Evolutionary conservation across 2,888 invertebrate genomes (phyloP), one percentile per base, ranked within the genome.

Genomic region (Corbicula japonica): DNA sequence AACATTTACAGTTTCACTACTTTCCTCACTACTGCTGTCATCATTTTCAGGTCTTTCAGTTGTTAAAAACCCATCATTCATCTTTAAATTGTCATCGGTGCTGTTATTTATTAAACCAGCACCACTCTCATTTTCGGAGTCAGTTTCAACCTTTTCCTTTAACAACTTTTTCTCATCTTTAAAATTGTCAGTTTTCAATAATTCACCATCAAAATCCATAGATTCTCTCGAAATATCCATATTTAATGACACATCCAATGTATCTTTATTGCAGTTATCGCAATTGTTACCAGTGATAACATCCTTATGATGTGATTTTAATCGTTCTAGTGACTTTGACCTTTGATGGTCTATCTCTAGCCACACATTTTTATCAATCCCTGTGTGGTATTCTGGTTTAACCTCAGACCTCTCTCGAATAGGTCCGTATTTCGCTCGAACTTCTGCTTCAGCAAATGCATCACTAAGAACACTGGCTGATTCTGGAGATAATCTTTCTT

Each of bases 351-450:
- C 86, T 79, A 88, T 83, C 34, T 76, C 84, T 74, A 70, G 77
- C 87, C 88, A 88, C 21, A 87, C 85, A 23, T 79, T 78, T 74
- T 82, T 81, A 79, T 84, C 85, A 76, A 88, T 86, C 60, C 87
- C 88, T 52, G 85, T 83, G 66, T 85, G 77, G 68, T 87, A 83
- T 44, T 76, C 77, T 1, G 77, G 72, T 44, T 21, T 80, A 18
- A 71, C 77, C 70, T 80, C 76, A 52, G 69, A 69, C 77, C 70
- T 72, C 8, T 75, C 72, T 46, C 41, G 71, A 10, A 69, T 73
- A 62, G 63, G 35, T 15, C 72, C 72, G 63, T 77, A 84, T 38
- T 78, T 83, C 3, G 79, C 82, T 18, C 78, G 75, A n/a, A 78
- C 83, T 61, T 86, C 84, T 28, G 80, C 76, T 52, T 78, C 74